phyloP scores from a whole-genome alignment of 2,113 vertebrate species.

The Cepphus grylle region DNA sequence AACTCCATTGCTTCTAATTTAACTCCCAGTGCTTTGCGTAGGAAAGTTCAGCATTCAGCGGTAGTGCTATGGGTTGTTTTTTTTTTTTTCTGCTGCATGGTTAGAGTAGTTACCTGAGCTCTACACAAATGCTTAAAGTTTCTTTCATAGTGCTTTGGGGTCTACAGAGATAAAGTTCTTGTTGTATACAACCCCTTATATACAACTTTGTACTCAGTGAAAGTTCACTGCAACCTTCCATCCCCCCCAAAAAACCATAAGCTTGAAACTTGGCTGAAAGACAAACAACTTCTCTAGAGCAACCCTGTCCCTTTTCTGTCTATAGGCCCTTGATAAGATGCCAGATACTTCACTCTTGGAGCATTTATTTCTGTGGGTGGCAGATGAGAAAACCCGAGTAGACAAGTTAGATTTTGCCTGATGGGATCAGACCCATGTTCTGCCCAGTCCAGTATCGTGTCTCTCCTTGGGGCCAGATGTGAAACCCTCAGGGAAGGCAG shows the following conservation, averaged over 20 bases:
- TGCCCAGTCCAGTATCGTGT: not conserved
- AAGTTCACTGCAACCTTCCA: not conserved
- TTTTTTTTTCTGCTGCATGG: not conserved
- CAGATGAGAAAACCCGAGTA: not conserved
- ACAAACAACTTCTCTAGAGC: not conserved
- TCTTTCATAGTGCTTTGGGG: not conserved
- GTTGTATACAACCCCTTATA: not conserved
- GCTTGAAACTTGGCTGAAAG: not conserved
- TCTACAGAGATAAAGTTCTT: not conserved
- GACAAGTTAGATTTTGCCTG: not conserved
- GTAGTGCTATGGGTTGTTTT: not conserved
- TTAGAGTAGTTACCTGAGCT: not conserved
- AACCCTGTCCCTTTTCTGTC: not conserved
- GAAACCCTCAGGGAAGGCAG: not conserved
- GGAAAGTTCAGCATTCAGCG: not conserved
- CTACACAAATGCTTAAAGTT: not conserved
- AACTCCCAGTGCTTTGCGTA: not conserved
- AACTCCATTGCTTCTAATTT: not conserved
- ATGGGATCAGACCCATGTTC: not conserved
- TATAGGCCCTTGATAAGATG: not conserved
- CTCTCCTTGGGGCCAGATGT: not conserved
- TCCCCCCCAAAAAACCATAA: accelerated
- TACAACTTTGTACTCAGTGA: not conserved
- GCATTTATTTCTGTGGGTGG: not conserved
- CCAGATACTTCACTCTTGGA: not conserved